phyloP scores from a whole-genome alignment of 2,113 vertebrate genomes.

The Zeus faber region DNA sequence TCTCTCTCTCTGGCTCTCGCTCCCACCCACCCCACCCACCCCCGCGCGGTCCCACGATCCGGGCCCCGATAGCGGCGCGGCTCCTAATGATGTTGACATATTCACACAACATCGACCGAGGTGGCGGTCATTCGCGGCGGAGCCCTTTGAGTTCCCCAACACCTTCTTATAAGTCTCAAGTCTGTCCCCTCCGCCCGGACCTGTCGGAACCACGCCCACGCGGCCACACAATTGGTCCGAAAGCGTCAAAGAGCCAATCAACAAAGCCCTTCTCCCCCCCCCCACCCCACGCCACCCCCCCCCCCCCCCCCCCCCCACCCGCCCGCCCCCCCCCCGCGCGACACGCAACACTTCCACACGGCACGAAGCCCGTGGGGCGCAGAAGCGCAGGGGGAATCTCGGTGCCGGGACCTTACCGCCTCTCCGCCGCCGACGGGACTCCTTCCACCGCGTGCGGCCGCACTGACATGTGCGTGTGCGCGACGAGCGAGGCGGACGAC shows the following conservation, averaged over 20 bases:
- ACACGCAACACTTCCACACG: constrained; percentile 90
- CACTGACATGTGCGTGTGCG: constrained; percentile 72
- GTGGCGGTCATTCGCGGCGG: constrained; percentile 85
- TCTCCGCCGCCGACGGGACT: constrained; percentile 64
- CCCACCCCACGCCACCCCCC: no score
- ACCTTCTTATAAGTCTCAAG: constrained; percentile 98
- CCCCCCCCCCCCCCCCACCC: no score
- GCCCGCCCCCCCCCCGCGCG: constrained; percentile 46
- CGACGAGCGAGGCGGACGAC: constrained; percentile 22
- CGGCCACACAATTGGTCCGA: constrained; percentile 98
- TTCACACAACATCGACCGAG: constrained; percentile 83
- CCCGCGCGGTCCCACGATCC: constrained; percentile 36
- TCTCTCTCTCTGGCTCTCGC: no score
- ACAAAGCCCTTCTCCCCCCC: constrained; percentile 81
- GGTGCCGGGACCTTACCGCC: constrained; percentile 83
- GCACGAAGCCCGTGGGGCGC: constrained; percentile 88
- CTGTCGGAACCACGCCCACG: constrained; percentile 98
- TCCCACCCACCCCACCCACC: no score
- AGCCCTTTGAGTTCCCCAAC: constrained; percentile 91
- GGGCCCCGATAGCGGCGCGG: constrained; percentile 70
- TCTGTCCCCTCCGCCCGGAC: constrained; percentile 93
- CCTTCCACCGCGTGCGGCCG: constrained; percentile 69
- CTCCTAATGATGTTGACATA: constrained; percentile 85
- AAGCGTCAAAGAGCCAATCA: constrained; percentile 99
- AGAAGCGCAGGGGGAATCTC: constrained; percentile 89